A percentile compares a stretch with the other conserved stretches of the same genome.
Conservation (phyloP, 2,888 invertebrate genomes). For the Sinopyrophorus schimmeli region DNA sequence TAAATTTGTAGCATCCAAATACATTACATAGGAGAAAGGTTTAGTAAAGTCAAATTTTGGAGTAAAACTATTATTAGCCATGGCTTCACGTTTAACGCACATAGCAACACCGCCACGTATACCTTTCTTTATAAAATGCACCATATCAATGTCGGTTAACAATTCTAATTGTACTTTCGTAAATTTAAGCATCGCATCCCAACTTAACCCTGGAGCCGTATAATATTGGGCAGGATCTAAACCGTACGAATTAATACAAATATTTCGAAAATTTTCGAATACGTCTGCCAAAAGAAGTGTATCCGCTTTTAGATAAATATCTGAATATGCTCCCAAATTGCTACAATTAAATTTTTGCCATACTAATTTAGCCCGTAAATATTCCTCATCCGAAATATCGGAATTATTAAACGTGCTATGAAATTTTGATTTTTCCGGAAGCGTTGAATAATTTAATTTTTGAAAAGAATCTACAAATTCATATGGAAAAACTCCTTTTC, state of each 20-base stretch:
- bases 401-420: conserved; percentile 33
- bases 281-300: conserved; percentile 42
- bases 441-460: no score
- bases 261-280: conserved; percentile 45
- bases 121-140: conserved; percentile 37
- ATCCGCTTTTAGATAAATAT: conserved; percentile 46
- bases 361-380: conserved; percentile 44
- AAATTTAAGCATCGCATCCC: conserved; percentile 47
- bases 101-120: conserved; percentile 44
- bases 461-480: no score
- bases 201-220: conserved; percentile 45
- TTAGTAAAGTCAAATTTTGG: conserved; percentile 37
- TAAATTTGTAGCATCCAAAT: conserved; percentile 42
- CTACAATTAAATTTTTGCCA: conserved; percentile 43
- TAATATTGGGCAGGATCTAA: conserved; percentile 47
- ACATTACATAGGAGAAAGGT: conserved; percentile 37
- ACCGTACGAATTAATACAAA: conserved; percentile 33
- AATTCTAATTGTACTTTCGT: conserved; percentile 44
- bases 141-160: conserved; percentile 46
- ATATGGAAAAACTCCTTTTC: conserved; percentile 41
- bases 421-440: conserved; percentile 35
- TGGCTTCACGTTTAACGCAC: conserved; percentile 40
- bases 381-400: conserved; percentile 39
- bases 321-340: conserved; percentile 45
- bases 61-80: conserved; percentile 38